Base-by-base conservation (phyloP, 1,140 invertebrate genomes). In the Bombus vancouverensis region DNA sequence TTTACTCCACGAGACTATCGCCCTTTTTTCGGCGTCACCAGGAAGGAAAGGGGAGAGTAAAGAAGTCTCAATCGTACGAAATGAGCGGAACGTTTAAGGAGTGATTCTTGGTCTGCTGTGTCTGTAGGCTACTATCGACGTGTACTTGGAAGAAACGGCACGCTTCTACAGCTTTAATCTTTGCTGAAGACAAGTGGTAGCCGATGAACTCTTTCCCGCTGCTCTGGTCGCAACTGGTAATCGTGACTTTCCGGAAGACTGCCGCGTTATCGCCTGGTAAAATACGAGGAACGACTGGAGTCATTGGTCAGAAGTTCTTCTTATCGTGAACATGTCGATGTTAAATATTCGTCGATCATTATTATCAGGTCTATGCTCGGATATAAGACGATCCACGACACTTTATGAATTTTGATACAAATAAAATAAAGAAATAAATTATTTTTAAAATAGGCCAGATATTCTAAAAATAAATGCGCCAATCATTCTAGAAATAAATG, bases 21-120 rank as follows among this genome's bases (percentile, higher is more conserved):
- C 1, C 39, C 34, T 34, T 78, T 83, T 83, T 78, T 83, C 8
- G 8, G 18, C 18, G 10, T 8, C 9, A 3, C 22, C 47, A 59
- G 22, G 32, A 75, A 76, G 62, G 34, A 53, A 42, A 82, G 39
- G 9, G 8, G 25, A 28, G 6, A 39, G 37, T n/a, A 70, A 70
- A 78, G 74, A 42, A 62, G 22, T n/a, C 47, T 34, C 28, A 47
- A 62, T 84, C 75, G 83, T 59, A 71, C 74, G 13, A 84, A 84
- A 79, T 37, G 39, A 84, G 66, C 34, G 65, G 37, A 15, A 34
- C 82, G 39, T n/a, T 44, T n/a, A 59, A 44, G 5, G 13, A 32
- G 1, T 18, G 37, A 2, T 12, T n/a, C 15, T 15, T 25, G 37
- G n/a, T 47, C 59, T 25, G 25, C 57, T 53, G 5, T 53, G 47